phyloP scores from a whole-genome alignment of 2,113 vertebrate species.

The Cyanistes caeruleus region DNA sequence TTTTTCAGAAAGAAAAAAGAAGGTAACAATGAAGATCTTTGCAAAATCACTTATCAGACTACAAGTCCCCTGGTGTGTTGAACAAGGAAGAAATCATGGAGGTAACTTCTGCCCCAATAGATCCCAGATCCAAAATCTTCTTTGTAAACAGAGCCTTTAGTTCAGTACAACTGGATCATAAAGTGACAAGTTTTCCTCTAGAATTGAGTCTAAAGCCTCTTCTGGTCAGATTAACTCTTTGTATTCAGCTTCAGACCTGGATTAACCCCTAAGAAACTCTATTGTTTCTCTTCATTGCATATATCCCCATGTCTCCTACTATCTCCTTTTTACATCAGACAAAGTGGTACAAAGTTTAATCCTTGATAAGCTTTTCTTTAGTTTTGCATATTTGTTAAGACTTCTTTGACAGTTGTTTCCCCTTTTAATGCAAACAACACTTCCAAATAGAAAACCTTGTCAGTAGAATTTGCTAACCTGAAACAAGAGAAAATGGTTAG shows the following conservation, averaged over 20 bases:
- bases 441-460: constrained; percentile 69
- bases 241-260: constrained; percentile 69
- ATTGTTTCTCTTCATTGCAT: constrained; percentile 79
- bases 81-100: constrained; percentile 67
- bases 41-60: constrained; percentile 64
- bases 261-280: constrained; percentile 74
- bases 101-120: constrained; percentile 68
- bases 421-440: constrained; percentile 72
- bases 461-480: constrained; percentile 55
- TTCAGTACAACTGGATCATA: constrained; percentile 74
- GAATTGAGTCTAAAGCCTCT: constrained; percentile 69
- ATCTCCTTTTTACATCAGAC: constrained; percentile 72
- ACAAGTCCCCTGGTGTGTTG: constrained; percentile 60
- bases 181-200: constrained; percentile 74
- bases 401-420: constrained; percentile 64
- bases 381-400: constrained; percentile 51
- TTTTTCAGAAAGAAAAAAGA: constrained; percentile 39
- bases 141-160: constrained; percentile 75
- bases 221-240: constrained; percentile 74
- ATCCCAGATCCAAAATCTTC: constrained; percentile 74
- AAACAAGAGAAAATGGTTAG: not conserved
- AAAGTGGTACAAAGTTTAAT: constrained; percentile 72
- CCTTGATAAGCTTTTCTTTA: constrained; percentile 55
- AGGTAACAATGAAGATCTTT: constrained; percentile 64
- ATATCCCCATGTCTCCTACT: constrained; percentile 76